A percentile compares a stretch with the other conserved stretches of the same genome.
Conservation (phyloP, 2,113 vertebrate genomes). For the Mustela lutreola region DNA sequence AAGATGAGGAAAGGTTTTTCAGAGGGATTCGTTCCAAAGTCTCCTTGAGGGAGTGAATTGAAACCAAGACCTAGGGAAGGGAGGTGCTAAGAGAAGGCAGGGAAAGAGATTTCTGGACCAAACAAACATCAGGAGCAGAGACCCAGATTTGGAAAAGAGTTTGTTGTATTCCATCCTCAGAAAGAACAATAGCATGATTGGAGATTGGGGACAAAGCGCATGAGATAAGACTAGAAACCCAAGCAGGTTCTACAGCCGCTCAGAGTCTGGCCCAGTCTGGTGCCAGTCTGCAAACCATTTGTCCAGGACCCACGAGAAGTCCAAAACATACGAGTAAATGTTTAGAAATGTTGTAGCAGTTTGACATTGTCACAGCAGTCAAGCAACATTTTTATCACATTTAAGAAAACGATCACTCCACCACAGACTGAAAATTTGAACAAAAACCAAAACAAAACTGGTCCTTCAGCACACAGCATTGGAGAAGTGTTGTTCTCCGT, state of each 20-base stretch:
- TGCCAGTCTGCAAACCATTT: neutral
- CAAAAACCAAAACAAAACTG: neutral
- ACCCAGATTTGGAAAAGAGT: neutral
- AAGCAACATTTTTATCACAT: constrained; percentile 13
- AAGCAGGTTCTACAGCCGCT: neutral
- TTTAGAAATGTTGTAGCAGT: neutral
- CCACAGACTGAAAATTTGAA: neutral
- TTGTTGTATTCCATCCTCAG: neutral
- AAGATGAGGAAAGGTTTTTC: neutral
- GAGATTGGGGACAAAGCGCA: neutral
- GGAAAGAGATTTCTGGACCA: neutral
- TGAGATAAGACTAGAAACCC: neutral
- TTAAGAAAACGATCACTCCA: constrained; percentile 40
- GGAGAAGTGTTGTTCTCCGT: neutral
- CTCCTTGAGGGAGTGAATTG: neutral
- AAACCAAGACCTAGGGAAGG: neutral
- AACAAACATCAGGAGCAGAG: neutral
- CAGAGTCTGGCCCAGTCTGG: neutral
- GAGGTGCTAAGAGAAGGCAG: neutral
- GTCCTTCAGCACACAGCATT: neutral
- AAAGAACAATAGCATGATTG: neutral
- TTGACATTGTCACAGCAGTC: neutral
- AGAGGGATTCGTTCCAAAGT: neutral
- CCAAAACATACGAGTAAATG: constrained; percentile 4
- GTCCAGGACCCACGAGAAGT: neutral